These are phyloP conservation scores for Capitulum mitella DNA, from an alignment of 2,888 invertebrate species.

Conservation along the genomic window DNA sequence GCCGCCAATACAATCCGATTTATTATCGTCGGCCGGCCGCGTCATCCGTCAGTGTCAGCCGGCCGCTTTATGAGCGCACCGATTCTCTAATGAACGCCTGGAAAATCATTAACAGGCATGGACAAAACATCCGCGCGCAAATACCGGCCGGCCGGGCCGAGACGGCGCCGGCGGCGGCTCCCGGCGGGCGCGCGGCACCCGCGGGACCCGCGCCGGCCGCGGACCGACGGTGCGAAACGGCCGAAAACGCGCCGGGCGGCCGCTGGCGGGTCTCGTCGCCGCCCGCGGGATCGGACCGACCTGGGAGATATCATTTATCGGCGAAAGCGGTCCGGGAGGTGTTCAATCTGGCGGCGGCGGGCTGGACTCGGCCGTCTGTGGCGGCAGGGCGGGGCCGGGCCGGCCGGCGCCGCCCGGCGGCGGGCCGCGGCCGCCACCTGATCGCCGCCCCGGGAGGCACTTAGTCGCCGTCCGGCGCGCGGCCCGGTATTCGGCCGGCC, in stretches of 20 bases:
- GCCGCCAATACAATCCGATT: slow-evolving; percentile 19
- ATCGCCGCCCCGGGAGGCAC: not conserved
- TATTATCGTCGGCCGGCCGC: not conserved
- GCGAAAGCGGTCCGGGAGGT: not conserved
- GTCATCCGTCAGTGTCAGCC: slow-evolving; percentile 11
- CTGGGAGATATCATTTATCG: not conserved
- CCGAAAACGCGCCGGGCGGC: too few species aligned
- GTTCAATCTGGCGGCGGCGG: not conserved
- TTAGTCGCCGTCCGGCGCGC: not conserved
- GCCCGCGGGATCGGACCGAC: too few species aligned
- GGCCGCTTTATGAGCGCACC: slow-evolving; percentile 13
- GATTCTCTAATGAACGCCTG: slow-evolving; percentile 19
- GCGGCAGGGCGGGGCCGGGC: too few species aligned
- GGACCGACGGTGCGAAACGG: too few species aligned
- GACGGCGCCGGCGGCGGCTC: not conserved
- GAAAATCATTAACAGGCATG: slow-evolving; percentile 21
- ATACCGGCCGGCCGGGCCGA: not conserved
- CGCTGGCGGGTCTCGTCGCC: too few species aligned
- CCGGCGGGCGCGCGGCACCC: not conserved
- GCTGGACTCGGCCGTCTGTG: not conserved
- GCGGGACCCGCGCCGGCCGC: too few species aligned
- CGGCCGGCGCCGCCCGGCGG: not conserved
- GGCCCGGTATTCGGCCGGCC: not conserved
- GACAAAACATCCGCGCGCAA: slow-evolving; percentile 7
- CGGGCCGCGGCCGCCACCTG: not conserved